phyloP scores from a whole-genome alignment of 2,113 vertebrate genomes.

The Gobiocypris rarus region DNA sequence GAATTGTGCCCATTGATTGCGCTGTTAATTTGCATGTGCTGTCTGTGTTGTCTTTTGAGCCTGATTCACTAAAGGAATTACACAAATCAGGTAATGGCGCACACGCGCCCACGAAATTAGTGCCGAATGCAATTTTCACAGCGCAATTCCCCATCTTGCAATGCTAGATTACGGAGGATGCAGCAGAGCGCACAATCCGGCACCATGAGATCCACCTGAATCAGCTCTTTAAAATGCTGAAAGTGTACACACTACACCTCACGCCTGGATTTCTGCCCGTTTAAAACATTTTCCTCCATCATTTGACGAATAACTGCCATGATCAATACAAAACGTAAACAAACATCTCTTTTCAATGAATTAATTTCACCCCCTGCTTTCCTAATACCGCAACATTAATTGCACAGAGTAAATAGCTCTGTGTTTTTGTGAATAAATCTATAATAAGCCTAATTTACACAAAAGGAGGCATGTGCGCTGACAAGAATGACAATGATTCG shows the following conservation, averaged over 20 bases:
- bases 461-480: neutral
- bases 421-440: slow-evolving; percentile 3
- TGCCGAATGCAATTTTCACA: slow-evolving; percentile 3
- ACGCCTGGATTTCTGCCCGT: neutral
- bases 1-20: slow-evolving; percentile 12
- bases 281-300: neutral
- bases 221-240: neutral
- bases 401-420: neutral
- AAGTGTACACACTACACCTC: neutral
- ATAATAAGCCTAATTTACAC: slow-evolving; percentile 15
- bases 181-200: neutral
- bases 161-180: neutral
- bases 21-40: slow-evolving; percentile 17
- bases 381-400: neutral
- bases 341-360: slow-evolving; percentile 4
- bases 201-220: neutral
- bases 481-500: neutral
- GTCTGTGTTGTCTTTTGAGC: neutral
- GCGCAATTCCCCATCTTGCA: slow-evolving; percentile 10
- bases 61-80: slow-evolving; percentile 27
- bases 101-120: slow-evolving; percentile 7
- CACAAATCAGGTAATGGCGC: slow-evolving; percentile 1
- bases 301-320: slow-evolving; percentile 15
- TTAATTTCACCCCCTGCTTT: neutral
- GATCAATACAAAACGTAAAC: neutral